Percentiles rank a stretch among this genome's conserved stretches.
Conservation (phyloP, 2,113 vertebrate species). For the Plecotus auritus region DNA sequence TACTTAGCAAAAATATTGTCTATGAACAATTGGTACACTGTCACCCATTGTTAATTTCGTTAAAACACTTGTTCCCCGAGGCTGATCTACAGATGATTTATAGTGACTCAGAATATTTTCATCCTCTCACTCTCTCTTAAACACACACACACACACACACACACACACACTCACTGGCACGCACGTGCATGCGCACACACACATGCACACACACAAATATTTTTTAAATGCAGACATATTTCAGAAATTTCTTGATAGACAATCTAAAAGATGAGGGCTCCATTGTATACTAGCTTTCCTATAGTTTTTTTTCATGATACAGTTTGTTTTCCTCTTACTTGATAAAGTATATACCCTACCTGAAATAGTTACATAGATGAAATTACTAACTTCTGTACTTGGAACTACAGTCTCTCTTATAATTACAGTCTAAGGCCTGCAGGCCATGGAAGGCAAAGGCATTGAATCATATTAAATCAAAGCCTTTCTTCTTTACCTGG, state of each 20-base stretch:
- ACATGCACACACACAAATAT: not conserved
- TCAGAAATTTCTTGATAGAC: not conserved
- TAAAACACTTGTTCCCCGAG: not conserved
- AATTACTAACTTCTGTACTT: not conserved
- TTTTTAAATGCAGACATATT: not conserved
- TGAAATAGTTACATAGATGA: not conserved
- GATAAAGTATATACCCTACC: not conserved
- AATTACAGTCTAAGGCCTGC: not conserved
- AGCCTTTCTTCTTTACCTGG: not conserved
- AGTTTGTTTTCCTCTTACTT: not conserved
- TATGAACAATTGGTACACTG: constrained; percentile 53
- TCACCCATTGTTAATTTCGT: constrained; percentile 43
- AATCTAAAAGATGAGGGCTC: not conserved
- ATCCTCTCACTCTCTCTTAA: not conserved
- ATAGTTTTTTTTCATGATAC: not conserved
- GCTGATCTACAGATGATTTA: not conserved
- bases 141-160: not conserved
- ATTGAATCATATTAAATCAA: not conserved
- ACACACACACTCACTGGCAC: too few species aligned
- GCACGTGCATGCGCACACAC: too few species aligned
- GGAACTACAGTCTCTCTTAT: not conserved
- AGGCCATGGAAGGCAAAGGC: not conserved
- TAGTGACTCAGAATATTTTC: not conserved
- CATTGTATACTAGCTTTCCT: not conserved
- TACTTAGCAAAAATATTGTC: constrained; percentile 11